Evolutionary conservation across 2,797 vertebrate species (phyloP), one percentile per base, ranked within the genome.

Genomic region (Onychomys leucogaster): DNA sequence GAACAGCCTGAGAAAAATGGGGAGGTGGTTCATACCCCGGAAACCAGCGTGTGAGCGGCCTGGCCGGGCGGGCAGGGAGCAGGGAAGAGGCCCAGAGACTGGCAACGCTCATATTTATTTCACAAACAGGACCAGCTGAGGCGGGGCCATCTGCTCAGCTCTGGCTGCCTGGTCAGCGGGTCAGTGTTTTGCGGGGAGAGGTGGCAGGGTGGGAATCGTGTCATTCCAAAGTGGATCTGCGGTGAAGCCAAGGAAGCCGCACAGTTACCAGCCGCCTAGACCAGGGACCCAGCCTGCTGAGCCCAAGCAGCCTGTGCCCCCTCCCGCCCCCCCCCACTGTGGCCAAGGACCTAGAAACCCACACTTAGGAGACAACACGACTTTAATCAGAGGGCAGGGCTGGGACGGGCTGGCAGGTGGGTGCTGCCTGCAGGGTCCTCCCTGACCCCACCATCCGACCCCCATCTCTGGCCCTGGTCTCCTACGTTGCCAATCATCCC

Each of bases 1-100:
- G 98, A 98, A 4, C 98, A 98, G 95, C 96, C 97, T 12, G 98
- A 98, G 97, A 98, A 95, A 49, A 99, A 99, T 0, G 99, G 98
- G 1, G 98, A 99, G 97, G 98, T 98, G 67, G 96, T 98, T 78
- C 98, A 98, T 88, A 99, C 98, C 78, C 99, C 99, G 0, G 99
- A 99, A 96, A 98, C 98, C 0, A 98, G 98, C 49, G 99, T 99
- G 95, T 99, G 98, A 99, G 86, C 14, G 4, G 57, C 86, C 55
- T 14, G 69, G 52, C 63, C 57, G 52, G 57, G 91, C 49, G 2
- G 12, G 89, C 52, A n/a, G 69, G 71, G 65, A 29, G 59, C 69
- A 90, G 94, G 90, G 97, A 96, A 95, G 46, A 43, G 91, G 92
- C 29, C 82, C 91, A 37, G 94, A 98, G 78, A 94, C 96, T 90